phyloP scores from a whole-genome alignment of 2,888 invertebrate species.

The Oscheius sp. region DNA sequence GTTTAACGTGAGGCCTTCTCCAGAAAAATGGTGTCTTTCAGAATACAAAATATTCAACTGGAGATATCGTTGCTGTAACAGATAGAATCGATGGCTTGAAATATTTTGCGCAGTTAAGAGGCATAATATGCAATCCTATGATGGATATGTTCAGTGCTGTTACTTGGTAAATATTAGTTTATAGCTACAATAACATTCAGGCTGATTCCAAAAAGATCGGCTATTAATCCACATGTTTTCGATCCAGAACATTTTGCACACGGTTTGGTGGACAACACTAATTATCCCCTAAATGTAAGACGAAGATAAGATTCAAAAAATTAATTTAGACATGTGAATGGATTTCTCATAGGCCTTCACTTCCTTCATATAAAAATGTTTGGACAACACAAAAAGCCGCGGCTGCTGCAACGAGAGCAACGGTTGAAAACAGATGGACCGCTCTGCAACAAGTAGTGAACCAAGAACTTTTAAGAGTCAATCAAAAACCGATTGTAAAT shows the following conservation, averaged over 20 bases:
- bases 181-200: neutral
- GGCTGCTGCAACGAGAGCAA: neutral
- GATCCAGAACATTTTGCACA: constrained; percentile 20
- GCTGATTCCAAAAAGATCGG: constrained; percentile 17
- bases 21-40: neutral
- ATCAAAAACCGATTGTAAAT: neutral
- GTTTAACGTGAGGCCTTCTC: constrained; percentile 4
- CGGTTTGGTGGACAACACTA: constrained; percentile 4
- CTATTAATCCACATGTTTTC: constrained; percentile 12
- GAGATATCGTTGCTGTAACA: constrained; percentile 20
- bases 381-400: constrained; percentile 5
- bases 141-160: constrained; percentile 1
- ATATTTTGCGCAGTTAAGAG: constrained; percentile 24
- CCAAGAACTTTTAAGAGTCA: neutral
- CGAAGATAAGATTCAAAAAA: neutral
- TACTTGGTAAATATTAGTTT: constrained; percentile 5
- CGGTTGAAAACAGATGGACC: constrained; percentile 4
- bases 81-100: neutral
- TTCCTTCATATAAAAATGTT: neutral
- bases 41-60: constrained; percentile 8
- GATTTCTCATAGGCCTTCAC: neutral
- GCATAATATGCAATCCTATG: neutral
- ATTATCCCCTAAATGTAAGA: constrained; percentile 9
- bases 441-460: neutral
- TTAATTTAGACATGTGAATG: constrained; percentile 18